phyloP scores from a whole-genome alignment of 2,888 invertebrate genomes.

The Thalpophila matura region DNA sequence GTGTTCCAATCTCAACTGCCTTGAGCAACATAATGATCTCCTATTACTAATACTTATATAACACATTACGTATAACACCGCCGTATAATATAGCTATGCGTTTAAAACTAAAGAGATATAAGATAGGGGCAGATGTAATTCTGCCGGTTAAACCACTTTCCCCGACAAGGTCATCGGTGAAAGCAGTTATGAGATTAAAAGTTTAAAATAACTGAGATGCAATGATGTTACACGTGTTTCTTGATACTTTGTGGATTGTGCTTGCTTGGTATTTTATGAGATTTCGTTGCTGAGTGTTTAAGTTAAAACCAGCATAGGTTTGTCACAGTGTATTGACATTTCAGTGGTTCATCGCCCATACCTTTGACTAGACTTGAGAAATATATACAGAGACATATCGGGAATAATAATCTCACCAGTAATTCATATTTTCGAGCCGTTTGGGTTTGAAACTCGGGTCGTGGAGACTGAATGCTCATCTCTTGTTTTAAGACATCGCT shows the following conservation, averaged over 20 bases:
- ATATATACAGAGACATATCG: too few species aligned
- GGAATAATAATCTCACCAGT: too few species aligned
- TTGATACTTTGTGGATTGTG: neutral
- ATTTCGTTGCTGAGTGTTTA: neutral
- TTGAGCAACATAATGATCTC: slow-evolving; percentile 51
- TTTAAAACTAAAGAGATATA: neutral
- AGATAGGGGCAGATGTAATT: slow-evolving; percentile 11
- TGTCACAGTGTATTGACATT: too few species aligned
- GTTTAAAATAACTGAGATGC: slow-evolving; percentile 40
- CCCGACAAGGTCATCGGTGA: slow-evolving; percentile 61
- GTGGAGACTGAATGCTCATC: too few species aligned
- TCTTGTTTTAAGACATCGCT: too few species aligned
- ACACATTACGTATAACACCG: slow-evolving; percentile 47
- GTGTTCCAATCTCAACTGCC: slow-evolving; percentile 30
- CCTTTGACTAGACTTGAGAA: too few species aligned
- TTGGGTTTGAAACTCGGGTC: too few species aligned
- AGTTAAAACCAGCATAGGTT: too few species aligned
- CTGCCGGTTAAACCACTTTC: slow-evolving; percentile 54
- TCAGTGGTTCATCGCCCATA: too few species aligned
- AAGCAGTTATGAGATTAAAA: slow-evolving; percentile 46
- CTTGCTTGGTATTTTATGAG: neutral
- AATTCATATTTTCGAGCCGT: too few species aligned
- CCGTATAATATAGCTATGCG: slow-evolving; percentile 3
- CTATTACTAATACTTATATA: slow-evolving; percentile 52
- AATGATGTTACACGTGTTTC: slow-evolving; percentile 22